Conservation (phyloP, 2,113 vertebrate species). For the Chaenocephalus aceratus region DNA sequence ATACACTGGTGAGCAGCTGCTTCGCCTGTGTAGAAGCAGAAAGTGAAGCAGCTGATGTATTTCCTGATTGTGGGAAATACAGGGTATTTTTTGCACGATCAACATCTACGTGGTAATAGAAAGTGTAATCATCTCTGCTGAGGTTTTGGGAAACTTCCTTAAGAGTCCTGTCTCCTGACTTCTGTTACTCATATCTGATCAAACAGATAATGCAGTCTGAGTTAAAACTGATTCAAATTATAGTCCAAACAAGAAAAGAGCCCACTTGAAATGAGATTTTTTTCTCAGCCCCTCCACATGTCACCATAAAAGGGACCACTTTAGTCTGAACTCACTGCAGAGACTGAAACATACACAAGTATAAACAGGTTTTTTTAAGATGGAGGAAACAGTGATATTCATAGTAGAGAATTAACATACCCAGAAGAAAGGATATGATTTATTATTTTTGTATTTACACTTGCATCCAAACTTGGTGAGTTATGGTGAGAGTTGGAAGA, state of each 20-base stretch:
- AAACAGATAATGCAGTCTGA: background rate
- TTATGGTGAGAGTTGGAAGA: constrained; percentile 19
- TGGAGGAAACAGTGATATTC: too few species aligned
- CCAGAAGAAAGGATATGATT: constrained; percentile 33
- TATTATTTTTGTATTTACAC: constrained; percentile 67
- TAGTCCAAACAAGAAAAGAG: constrained; percentile 26
- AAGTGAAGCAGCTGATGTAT: constrained; percentile 2
- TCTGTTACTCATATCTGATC: constrained; percentile 22
- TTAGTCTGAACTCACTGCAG: background rate
- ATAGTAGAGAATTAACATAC: background rate
- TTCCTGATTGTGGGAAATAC: background rate
- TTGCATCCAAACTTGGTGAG: background rate
- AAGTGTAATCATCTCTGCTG: background rate
- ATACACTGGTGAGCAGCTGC: background rate
- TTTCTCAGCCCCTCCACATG: background rate
- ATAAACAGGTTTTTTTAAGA: too few species aligned
- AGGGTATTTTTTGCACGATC: too few species aligned
- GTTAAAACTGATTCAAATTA: background rate
- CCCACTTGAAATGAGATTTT: constrained; percentile 3
- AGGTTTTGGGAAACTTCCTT: constrained; percentile 5
- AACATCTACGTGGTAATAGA: too few species aligned
- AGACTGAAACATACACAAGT: too few species aligned
- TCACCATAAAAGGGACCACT: background rate
- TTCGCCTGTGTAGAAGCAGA: background rate
- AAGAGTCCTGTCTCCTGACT: background rate